These are phyloP conservation scores for Grammomys surdaster DNA, from an alignment of 2,113 vertebrate genomes.

Conservation along the genomic window DNA sequence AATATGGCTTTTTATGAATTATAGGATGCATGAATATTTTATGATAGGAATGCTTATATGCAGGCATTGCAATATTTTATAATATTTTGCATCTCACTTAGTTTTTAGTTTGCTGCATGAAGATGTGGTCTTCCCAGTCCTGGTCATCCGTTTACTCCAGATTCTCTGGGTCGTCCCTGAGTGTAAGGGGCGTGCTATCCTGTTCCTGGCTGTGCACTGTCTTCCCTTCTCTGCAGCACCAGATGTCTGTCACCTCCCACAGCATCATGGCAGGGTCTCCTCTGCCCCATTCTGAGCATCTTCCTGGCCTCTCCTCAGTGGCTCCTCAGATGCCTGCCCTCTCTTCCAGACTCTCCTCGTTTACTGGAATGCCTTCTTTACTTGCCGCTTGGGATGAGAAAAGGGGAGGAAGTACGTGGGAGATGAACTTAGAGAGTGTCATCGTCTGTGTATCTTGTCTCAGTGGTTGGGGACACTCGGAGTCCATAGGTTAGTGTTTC, in stretches of 20 bases:
- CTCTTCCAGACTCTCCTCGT: background rate
- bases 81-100: background rate
- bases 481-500: background rate
- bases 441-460: background rate
- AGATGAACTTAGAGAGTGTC: background rate
- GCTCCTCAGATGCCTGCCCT: background rate
- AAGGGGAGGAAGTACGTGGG: background rate
- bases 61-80: background rate
- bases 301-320: fast-evolving
- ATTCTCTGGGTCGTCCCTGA: background rate
- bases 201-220: background rate
- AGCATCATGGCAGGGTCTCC: background rate
- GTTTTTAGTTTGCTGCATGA: background rate
- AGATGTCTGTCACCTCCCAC: background rate
- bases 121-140: background rate
- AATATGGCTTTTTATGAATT: slow-evolving; percentile 3
- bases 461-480: background rate
- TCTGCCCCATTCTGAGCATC: background rate
- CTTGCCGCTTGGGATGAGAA: background rate
- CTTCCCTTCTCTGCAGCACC: too few relatives aligned
- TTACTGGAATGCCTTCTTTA: background rate
- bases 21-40: background rate
- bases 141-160: background rate
- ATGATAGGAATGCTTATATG: background rate
- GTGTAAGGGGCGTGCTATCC: background rate